phyloP scores from a whole-genome alignment of 2,113 vertebrate species.

The Ceyx melanurus region DNA sequence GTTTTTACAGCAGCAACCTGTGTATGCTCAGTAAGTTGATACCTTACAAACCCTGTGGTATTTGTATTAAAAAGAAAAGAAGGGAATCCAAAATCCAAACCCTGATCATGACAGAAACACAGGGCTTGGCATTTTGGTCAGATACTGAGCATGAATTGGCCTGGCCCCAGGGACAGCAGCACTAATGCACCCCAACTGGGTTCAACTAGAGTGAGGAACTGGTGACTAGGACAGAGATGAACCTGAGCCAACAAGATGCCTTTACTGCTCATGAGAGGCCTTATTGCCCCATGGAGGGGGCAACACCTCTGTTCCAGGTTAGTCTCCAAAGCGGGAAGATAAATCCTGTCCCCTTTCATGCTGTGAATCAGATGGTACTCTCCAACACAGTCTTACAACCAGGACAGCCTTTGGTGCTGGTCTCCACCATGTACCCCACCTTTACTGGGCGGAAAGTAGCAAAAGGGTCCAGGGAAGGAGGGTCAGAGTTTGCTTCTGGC shows the following conservation, averaged over 20 bases:
- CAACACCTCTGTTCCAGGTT: background rate
- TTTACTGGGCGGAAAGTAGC: background rate
- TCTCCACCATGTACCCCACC: background rate
- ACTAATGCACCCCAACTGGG: no score
- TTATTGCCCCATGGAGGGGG: accelerated
- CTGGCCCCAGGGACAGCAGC: background rate
- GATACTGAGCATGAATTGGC: background rate
- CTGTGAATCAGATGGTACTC: background rate
- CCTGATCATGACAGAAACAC: background rate
- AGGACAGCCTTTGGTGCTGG: background rate
- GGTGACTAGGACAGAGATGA: background rate
- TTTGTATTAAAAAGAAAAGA: background rate
- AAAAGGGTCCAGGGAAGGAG: background rate
- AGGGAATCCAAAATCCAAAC: background rate
- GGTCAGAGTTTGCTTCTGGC: background rate
- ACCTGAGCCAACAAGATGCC: background rate
- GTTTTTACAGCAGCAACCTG: background rate
- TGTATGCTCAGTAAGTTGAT: background rate
- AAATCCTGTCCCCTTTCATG: background rate
- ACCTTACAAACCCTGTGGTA: background rate
- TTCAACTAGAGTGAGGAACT: background rate
- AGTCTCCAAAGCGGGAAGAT: background rate
- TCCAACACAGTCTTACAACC: background rate
- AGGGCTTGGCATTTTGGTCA: background rate
- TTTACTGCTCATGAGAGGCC: background rate